These are phyloP conservation scores for Probosciger aterrimus DNA, from an alignment of 2,113 vertebrate species.

Conservation along the genomic window DNA sequence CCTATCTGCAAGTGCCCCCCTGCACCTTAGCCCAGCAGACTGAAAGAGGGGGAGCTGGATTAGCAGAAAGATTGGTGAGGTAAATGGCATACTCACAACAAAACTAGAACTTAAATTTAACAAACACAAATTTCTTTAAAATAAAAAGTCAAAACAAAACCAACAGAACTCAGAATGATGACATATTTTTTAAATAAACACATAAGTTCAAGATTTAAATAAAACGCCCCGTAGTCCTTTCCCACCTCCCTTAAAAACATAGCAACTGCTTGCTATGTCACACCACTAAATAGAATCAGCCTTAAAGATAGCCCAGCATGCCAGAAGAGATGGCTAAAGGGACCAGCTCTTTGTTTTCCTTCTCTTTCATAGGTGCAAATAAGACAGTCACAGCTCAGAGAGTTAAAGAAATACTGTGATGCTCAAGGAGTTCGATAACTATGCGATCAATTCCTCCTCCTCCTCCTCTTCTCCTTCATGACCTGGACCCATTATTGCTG, in stretches of 20 bases:
- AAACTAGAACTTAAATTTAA: constrained; percentile 68
- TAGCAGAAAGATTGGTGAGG: constrained; percentile 77
- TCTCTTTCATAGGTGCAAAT: constrained; percentile 11
- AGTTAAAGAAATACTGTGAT: neutral
- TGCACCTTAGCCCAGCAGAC: constrained; percentile 74
- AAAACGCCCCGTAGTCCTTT: neutral
- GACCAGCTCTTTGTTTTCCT: constrained; percentile 76
- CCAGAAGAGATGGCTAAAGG: constrained; percentile 74
- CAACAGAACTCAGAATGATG: constrained; percentile 53
- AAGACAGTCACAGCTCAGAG: constrained; percentile 22
- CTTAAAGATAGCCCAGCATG: constrained; percentile 67
- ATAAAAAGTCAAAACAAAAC: constrained; percentile 40
- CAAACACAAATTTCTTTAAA: neutral
- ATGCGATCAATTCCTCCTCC: neutral
- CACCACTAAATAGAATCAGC: neutral
- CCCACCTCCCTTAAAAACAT: constrained; percentile 33
- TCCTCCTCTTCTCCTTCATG: neutral
- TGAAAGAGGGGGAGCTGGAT: constrained; percentile 73
- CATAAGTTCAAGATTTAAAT: neutral
- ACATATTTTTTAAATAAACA: constrained; percentile 28
- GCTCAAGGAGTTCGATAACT: neutral
- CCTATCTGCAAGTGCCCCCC: neutral
- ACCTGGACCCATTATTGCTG: neutral
- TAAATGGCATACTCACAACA: constrained; percentile 65
- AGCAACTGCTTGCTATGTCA: constrained; percentile 9